These are phyloP conservation scores for Taenaris catops DNA, from an alignment of 2,888 invertebrate genomes.

Conservation along the genomic window DNA sequence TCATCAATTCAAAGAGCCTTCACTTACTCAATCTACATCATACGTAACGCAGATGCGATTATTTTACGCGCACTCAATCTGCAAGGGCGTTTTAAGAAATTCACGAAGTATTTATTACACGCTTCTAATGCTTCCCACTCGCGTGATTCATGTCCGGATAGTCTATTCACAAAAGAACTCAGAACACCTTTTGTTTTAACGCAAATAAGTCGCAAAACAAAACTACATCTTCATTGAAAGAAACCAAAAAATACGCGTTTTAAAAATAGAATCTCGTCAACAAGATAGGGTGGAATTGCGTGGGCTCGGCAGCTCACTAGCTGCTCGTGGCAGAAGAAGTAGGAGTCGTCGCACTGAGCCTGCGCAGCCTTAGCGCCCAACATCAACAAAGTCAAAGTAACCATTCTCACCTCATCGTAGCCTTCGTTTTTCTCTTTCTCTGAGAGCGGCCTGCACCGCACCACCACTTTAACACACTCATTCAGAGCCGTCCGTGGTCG, in stretches of 20 bases:
- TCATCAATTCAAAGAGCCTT: no score
- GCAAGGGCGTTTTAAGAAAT: slow-evolving; percentile 8
- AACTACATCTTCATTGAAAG: no score
- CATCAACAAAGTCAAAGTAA: slow-evolving; percentile 37
- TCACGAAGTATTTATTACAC: slow-evolving; percentile 10
- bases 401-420: slow-evolving; percentile 78
- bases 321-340: neutral
- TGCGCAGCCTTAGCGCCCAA: slow-evolving; percentile 41
- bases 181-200: no score
- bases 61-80: neutral
- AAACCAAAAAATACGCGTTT: no score
- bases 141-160: slow-evolving; percentile 18
- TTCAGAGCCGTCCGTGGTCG: slow-evolving; percentile 79
- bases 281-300: no score
- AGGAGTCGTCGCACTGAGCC: slow-evolving; percentile 42
- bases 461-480: slow-evolving; percentile 97
- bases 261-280: no score
- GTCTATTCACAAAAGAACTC: slow-evolving; percentile 9
- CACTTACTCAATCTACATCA: no score
- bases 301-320: no score
- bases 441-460: slow-evolving; percentile 97
- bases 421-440: slow-evolving; percentile 89
- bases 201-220: neutral
- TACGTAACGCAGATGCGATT: no score
- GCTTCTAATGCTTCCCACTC: slow-evolving; percentile 17